These are phyloP conservation scores for Numida meleagris DNA, from an alignment of 2,113 vertebrate species.

Conservation along the genomic window DNA sequence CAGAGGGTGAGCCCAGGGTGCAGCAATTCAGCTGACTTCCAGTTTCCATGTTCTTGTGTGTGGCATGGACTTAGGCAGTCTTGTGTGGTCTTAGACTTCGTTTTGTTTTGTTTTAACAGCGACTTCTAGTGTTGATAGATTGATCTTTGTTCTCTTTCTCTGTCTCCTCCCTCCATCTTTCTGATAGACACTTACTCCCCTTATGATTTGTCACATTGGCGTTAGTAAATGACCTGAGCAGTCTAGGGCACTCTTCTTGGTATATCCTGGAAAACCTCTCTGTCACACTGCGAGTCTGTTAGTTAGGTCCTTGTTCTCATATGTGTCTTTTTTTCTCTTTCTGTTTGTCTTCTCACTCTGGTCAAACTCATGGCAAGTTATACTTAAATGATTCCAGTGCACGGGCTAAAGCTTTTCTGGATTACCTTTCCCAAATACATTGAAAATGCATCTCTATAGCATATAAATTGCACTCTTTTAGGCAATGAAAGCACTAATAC, in stretches of 20 bases:
- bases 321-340: neutral
- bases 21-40: neutral
- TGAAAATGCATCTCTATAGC: neutral
- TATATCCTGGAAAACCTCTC: neutral
- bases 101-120: neutral
- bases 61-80: neutral
- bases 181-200: neutral
- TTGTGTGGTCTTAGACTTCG: fast-evolving
- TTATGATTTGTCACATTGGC: neutral
- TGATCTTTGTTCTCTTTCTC: neutral
- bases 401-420: neutral
- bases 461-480: no score
- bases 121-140: fast-evolving
- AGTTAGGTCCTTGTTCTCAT: neutral
- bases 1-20: neutral
- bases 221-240: neutral
- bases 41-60: fast-evolving
- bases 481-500: neutral
- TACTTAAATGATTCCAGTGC: neutral
- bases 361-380: neutral
- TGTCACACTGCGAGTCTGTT: neutral
- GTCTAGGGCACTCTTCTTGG: neutral
- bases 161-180: neutral
- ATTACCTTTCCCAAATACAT: neutral
- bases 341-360: neutral